Percentiles rank a stretch among this genome's conserved stretches.
phyloP scores from a whole-genome alignment of 2,113 vertebrate genomes.

The Octodon degus region DNA sequence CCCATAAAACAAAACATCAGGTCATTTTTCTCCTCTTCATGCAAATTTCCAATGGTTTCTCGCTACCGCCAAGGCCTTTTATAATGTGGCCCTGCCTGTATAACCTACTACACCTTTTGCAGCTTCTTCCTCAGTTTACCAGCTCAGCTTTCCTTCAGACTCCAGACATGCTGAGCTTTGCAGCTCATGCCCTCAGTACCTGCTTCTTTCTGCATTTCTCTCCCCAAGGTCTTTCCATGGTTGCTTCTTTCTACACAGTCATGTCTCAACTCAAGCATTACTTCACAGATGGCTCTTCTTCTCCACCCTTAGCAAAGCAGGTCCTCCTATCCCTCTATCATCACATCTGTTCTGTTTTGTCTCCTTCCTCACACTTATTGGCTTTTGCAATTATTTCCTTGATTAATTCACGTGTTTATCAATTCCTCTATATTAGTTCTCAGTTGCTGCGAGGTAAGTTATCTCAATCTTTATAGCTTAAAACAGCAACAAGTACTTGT shows the following conservation, averaged over 20 bases:
- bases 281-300: background rate
- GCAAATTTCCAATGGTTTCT: background rate
- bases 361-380: background rate
- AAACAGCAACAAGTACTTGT: background rate
- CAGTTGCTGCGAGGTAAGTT: background rate
- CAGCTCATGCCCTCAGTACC: background rate
- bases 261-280: background rate
- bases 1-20: background rate
- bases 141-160: background rate
- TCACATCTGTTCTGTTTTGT: background rate
- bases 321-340: background rate
- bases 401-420: background rate
- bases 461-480: background rate
- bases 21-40: background rate
- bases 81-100: background rate
- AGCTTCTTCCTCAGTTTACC: conserved; percentile 13
- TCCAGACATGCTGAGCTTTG: background rate
- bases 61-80: background rate
- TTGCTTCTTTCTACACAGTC: background rate
- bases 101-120: background rate
- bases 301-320: background rate
- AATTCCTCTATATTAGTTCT: background rate
- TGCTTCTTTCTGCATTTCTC: background rate
- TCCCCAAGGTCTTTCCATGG: background rate
- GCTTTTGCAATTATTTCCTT: background rate